These are phyloP conservation scores for Onychomys leucogaster DNA, from an alignment of 2,797 vertebrate genomes.

Conservation along the genomic window DNA sequence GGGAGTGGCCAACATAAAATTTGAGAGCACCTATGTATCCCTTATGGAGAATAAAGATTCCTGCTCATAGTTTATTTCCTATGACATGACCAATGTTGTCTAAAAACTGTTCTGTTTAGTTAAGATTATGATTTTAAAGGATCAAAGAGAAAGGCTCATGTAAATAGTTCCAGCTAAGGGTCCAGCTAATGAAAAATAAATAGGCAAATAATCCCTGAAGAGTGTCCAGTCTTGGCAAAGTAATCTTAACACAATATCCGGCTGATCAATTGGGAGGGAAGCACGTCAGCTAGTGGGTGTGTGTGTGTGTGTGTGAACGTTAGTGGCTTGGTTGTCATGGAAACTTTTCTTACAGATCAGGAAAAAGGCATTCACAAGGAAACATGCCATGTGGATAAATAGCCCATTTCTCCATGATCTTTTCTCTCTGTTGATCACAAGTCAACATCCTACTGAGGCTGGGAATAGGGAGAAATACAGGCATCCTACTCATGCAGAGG, in stretches of 20 bases:
- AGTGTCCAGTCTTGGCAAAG: slow-evolving; percentile 62
- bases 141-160: slow-evolving; percentile 19
- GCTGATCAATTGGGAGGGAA: slow-evolving; percentile 65
- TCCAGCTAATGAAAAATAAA: slow-evolving; percentile 66
- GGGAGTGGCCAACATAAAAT: not conserved
- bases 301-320: too few relatives aligned
- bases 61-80: slow-evolving; percentile 49
- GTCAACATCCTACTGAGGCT: slow-evolving; percentile 26
- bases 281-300: slow-evolving; percentile 58
- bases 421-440: slow-evolving; percentile 61
- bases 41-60: slow-evolving; percentile 19
- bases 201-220: slow-evolving; percentile 66
- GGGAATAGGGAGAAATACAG: slow-evolving; percentile 8
- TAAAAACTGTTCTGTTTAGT: slow-evolving; percentile 27
- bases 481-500: not conserved
- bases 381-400: slow-evolving; percentile 68
- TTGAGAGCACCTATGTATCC: not conserved
- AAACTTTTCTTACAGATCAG: slow-evolving; percentile 68
- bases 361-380: slow-evolving; percentile 65
- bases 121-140: slow-evolving; percentile 53
- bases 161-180: slow-evolving; percentile 27
- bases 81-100: slow-evolving; percentile 1
- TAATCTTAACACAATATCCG: slow-evolving; percentile 61
- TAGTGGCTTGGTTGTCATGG: slow-evolving; percentile 72
- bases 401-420: slow-evolving; percentile 68